Evolutionary conservation across 2,113 vertebrate species (phyloP).

Genomic region (Silurus asotus): DNA sequence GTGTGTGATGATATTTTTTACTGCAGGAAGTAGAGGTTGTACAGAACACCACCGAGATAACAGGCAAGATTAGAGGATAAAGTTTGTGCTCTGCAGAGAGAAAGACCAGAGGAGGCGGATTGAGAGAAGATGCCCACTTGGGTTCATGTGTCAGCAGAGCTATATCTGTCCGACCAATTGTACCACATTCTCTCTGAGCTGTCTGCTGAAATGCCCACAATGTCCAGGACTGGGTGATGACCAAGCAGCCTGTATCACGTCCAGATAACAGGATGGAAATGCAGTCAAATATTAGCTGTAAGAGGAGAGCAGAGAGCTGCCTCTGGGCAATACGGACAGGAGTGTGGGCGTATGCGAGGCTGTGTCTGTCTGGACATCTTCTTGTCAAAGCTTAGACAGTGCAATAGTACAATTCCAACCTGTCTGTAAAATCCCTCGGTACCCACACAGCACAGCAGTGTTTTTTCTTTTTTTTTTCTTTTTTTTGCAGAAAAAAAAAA

Average conservation of each 20-base stretch:
- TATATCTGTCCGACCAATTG: constrained; percentile 66
- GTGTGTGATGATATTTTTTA: constrained; percentile 9
- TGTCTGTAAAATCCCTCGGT: too few species aligned
- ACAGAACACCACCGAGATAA: constrained; percentile 4
- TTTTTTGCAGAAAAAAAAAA: background rate
- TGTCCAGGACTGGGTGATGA: constrained; percentile 53
- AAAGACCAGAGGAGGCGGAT: constrained; percentile 7
- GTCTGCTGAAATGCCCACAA: constrained; percentile 56
- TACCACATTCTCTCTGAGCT: constrained; percentile 52
- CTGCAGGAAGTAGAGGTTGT: background rate
- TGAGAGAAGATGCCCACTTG: constrained; percentile 32
- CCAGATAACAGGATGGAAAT: constrained; percentile 42
- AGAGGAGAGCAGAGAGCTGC: constrained; percentile 26
- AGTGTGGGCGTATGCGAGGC: background rate
- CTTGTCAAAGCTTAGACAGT: background rate
- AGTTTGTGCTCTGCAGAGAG: constrained; percentile 27
- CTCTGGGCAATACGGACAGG: constrained; percentile 31
- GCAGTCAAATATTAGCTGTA: constrained; percentile 32
- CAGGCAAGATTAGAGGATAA: constrained; percentile 16
- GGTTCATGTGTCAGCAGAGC: constrained; percentile 61
- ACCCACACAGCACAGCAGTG: background rate
- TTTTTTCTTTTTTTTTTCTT: background rate
- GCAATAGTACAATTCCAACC: background rate
- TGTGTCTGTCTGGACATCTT: constrained; percentile 15
- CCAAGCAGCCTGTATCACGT: constrained; percentile 43